A percentile compares a stretch with the other conserved stretches of the same genome.
Conservation (phyloP, 2,888 invertebrate genomes). For the Drosophila leonis region DNA sequence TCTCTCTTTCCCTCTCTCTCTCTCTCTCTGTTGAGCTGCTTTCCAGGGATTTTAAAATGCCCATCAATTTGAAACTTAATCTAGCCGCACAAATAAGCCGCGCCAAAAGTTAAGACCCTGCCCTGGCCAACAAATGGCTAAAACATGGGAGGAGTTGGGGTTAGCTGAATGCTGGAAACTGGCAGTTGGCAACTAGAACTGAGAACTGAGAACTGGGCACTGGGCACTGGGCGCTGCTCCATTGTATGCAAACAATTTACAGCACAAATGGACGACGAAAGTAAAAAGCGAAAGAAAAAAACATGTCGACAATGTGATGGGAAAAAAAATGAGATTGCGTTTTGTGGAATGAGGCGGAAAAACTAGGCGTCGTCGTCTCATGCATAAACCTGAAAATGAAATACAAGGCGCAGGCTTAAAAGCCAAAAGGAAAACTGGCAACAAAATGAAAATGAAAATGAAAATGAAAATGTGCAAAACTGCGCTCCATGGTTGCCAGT, state of each 20-base stretch:
- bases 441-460: conserved; percentile 27
- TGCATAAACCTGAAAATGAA: conserved; percentile 76
- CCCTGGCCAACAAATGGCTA: conserved; percentile 42
- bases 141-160: conserved; percentile 1
- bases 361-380: conserved; percentile 65
- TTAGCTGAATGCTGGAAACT: neutral
- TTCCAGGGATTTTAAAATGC: conserved; percentile 54
- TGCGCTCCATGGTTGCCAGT: conserved; percentile 34
- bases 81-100: conserved; percentile 77
- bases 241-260: conserved; percentile 79
- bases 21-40: neutral
- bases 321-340: conserved; percentile 55
- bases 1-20: neutral
- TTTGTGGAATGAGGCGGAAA: conserved; percentile 57
- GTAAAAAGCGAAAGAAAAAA: conserved; percentile 18
- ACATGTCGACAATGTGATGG: conserved; percentile 31
- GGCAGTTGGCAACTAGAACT: neutral
- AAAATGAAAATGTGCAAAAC: conserved; percentile 41
- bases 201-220: conserved; percentile 10
- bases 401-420: conserved; percentile 55
- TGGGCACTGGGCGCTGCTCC: conserved; percentile 35
- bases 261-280: conserved; percentile 61
- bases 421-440: conserved; percentile 24
- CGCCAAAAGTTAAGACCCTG: conserved; percentile 76
- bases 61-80: conserved; percentile 81